Percentiles rank a stretch among this genome's conserved stretches.
phyloP scores from a whole-genome alignment of 1,140 invertebrate species.

The Tribolium madens region DNA sequence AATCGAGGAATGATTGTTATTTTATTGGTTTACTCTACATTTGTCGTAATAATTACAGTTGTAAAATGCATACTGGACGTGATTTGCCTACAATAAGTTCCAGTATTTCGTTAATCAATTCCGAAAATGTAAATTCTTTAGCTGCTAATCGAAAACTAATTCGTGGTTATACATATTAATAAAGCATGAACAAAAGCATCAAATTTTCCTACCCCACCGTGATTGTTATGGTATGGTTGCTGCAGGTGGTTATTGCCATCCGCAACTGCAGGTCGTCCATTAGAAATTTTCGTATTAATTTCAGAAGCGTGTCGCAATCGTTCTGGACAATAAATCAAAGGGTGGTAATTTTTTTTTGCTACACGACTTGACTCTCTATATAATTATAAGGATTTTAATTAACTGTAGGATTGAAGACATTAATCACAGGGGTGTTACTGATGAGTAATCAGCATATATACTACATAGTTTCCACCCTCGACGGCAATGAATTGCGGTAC shows the following conservation, averaged over 20 bases:
- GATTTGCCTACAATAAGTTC: not conserved
- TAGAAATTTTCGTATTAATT: slow-evolving; percentile 37
- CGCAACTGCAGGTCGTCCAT: slow-evolving; percentile 5
- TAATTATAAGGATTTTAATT: slow-evolving; percentile 61
- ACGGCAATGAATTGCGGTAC: slow-evolving; percentile 53
- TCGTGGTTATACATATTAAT: not conserved
- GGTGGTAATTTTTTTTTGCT: slow-evolving; percentile 46
- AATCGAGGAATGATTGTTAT: not conserved
- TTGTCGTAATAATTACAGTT: not conserved
- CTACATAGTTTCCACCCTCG: slow-evolving; percentile 47
- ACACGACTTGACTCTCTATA: slow-evolving; percentile 50
- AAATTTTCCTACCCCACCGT: not conserved
- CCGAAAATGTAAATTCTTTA: not conserved
- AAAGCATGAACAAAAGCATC: not conserved
- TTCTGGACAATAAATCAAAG: slow-evolving; percentile 47
- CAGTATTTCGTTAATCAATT: not conserved
- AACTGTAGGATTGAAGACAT: slow-evolving; percentile 57
- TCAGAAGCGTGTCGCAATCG: slow-evolving; percentile 32
- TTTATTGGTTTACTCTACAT: not conserved
- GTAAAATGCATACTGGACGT: not conserved
- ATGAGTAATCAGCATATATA: slow-evolving; percentile 59
- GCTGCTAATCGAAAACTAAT: not conserved
- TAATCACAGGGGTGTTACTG: slow-evolving; percentile 58
- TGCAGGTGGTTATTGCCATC: slow-evolving; percentile 26
- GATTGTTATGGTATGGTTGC: not conserved